Evolutionary conservation across 35 echinoderm and acorn worm species (phyloP).

Genomic region (Ophiothrix spiculata): DNA sequence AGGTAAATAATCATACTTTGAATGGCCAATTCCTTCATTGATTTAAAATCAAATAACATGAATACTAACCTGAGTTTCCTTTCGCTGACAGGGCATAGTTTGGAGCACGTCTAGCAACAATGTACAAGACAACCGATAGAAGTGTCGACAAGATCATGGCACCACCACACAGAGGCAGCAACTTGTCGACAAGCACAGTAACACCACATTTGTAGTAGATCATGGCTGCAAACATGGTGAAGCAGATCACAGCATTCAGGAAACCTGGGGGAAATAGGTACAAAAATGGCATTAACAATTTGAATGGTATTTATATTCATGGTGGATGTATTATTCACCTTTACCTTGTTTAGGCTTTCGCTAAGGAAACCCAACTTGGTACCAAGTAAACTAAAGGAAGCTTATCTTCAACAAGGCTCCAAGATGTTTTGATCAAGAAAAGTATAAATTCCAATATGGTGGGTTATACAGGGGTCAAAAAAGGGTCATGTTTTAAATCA

Average conservation of each 20-base stretch:
- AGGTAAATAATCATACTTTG: too few relatives aligned
- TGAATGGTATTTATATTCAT: neutral
- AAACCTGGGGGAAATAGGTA: constrained; percentile 43
- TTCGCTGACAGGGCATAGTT: constrained; percentile 26
- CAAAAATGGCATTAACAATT: constrained; percentile 2
- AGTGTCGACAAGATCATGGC: constrained; percentile 40
- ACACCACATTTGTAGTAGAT: constrained; percentile 51
- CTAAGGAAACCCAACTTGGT: too few relatives aligned
- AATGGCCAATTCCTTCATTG: too few relatives aligned
- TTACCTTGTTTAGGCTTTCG: neutral
- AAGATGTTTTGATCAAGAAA: too few relatives aligned
- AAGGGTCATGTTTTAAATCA: too few relatives aligned
- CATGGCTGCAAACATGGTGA: constrained; percentile 28
- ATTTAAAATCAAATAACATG: too few relatives aligned
- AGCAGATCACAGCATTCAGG: constrained; percentile 39
- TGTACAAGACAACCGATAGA: constrained; percentile 42
- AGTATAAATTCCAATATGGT: too few relatives aligned
- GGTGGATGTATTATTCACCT: neutral
- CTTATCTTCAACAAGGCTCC: too few relatives aligned
- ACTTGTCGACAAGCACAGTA: constrained; percentile 40
- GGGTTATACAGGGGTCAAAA: too few relatives aligned
- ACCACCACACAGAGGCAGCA: constrained; percentile 42
- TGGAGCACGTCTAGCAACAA: constrained; percentile 37
- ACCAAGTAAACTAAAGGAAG: too few relatives aligned
- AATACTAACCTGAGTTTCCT: constrained; percentile 63